Conservation (phyloP, 1,140 invertebrate species). For the Drosophila navojoa region DNA sequence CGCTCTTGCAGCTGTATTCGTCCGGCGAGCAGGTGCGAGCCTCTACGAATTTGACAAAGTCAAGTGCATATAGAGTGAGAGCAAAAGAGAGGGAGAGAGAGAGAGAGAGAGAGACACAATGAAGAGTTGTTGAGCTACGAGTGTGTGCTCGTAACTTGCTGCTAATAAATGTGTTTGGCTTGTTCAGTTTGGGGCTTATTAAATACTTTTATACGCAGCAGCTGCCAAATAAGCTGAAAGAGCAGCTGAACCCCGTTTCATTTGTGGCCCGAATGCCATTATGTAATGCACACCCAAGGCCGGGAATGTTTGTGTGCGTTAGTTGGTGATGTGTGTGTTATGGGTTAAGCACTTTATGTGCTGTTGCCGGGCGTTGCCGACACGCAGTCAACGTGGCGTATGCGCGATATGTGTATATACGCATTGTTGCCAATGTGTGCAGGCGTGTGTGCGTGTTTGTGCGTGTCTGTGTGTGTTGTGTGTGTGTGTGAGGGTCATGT, state of each 20-base stretch:
- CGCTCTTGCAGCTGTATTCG: constrained; percentile 92
- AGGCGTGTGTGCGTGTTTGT: constrained; percentile 3
- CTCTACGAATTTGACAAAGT: constrained; percentile 85
- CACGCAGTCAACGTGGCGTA: constrained; percentile 57
- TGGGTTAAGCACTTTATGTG: constrained; percentile 61
- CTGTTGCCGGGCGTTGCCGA: constrained; percentile 51
- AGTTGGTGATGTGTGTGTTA: constrained; percentile 32
- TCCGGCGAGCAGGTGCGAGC: constrained; percentile 92
- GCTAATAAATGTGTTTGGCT: constrained; percentile 35
- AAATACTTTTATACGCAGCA: constrained; percentile 32
- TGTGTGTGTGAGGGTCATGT: constrained; percentile 26
- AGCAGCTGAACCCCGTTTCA: constrained; percentile 12
- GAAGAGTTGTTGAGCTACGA: constrained; percentile 7
- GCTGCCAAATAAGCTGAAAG: constrained; percentile 20
- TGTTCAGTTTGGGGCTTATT: constrained; percentile 13
- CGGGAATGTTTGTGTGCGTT: constrained; percentile 20
- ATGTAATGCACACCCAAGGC: constrained; percentile 40
- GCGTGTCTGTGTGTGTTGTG: not conserved
- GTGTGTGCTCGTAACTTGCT: constrained; percentile 12
- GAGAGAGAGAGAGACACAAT: not conserved
- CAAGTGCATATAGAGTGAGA: not conserved
- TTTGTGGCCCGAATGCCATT: constrained; percentile 33
- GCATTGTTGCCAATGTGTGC: not conserved
- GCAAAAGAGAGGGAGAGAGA: constrained; percentile 18
- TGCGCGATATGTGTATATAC: constrained; percentile 50